These are phyloP conservation scores for Muntiacus reevesi DNA, from an alignment of 2,113 vertebrate species.

Conservation along the genomic window DNA sequence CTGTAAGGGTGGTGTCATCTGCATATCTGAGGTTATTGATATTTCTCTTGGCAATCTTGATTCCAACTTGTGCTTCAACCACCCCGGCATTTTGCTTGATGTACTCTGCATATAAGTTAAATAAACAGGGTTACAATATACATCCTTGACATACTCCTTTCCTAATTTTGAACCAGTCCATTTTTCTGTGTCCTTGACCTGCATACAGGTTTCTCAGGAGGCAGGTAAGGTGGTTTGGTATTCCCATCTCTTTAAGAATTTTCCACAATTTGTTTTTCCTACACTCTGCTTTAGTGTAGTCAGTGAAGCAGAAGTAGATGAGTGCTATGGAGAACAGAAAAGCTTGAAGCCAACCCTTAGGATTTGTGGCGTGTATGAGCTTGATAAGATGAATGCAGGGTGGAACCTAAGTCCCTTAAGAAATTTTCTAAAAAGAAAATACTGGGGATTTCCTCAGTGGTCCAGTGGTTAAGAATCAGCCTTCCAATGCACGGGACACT, in stretches of 20 bases:
- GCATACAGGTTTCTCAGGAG: not conserved
- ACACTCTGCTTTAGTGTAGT: not conserved
- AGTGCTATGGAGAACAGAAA: not conserved
- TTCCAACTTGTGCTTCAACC: not conserved
- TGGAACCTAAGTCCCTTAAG: not conserved
- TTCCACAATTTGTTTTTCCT: not conserved
- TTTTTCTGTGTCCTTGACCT: not conserved
- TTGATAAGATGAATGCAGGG: not conserved
- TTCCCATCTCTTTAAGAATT: not conserved
- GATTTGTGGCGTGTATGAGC: fast-evolving
- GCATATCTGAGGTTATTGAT: not conserved
- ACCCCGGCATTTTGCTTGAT: not conserved
- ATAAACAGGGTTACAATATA: not conserved
- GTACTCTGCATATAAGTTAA: not conserved
- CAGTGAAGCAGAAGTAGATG: not conserved
- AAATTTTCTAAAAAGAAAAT: not conserved
- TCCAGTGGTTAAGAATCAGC: not conserved
- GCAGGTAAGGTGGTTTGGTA: not conserved
- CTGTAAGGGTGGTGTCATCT: not conserved
- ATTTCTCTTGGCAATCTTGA: not conserved
- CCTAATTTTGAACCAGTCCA: not conserved
- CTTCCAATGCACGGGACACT: not conserved
- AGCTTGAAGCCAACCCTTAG: not conserved
- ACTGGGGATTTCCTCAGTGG: not conserved
- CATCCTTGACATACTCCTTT: not conserved